Conservation (phyloP, 2,888 invertebrate genomes). For the Drosophila robusta region DNA sequence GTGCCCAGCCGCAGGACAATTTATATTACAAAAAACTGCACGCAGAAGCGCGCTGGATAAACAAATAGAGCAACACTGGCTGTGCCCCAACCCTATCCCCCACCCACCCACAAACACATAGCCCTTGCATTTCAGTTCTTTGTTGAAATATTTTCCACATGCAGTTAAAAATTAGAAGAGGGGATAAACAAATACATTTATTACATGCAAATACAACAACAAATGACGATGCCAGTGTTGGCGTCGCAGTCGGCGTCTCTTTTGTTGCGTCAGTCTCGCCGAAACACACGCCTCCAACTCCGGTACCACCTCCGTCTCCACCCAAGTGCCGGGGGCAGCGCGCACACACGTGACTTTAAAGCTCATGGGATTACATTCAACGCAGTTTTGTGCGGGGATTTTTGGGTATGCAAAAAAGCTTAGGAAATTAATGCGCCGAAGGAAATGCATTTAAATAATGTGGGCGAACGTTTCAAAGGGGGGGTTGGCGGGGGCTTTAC, state of each 20-base stretch:
- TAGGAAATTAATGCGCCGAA: conserved; percentile 83
- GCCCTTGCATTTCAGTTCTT: conserved; percentile 19
- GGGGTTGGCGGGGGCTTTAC: conserved; percentile 5
- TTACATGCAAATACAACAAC: conserved; percentile 76
- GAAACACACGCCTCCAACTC: conserved; percentile 12
- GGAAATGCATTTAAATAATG: conserved; percentile 81
- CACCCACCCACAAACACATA: background rate
- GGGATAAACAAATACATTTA: conserved; percentile 79
- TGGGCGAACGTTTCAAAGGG: conserved; percentile 51
- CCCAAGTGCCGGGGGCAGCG: conserved; percentile 24
- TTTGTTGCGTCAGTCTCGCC: conserved; percentile 62
- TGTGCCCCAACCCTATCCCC: background rate
- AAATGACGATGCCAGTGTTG: conserved; percentile 26
- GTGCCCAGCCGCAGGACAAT: conserved; percentile 76
- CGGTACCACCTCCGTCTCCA: background rate
- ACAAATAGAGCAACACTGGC: conserved; percentile 50
- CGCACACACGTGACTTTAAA: conserved; percentile 80
- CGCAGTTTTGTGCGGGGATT: conserved; percentile 71
- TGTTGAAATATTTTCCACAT: conserved; percentile 65
- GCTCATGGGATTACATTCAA: conserved; percentile 79
- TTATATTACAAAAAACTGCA: conserved; percentile 71
- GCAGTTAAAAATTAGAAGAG: conserved; percentile 71
- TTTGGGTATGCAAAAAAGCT: conserved; percentile 80
- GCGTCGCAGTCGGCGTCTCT: conserved; percentile 34
- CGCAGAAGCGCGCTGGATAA: conserved; percentile 60